Evolutionary conservation across 2,113 vertebrate genomes (phyloP), one percentile per base, ranked within the genome.

Genomic region (Protobothrops mucrosquamatus): DNA sequence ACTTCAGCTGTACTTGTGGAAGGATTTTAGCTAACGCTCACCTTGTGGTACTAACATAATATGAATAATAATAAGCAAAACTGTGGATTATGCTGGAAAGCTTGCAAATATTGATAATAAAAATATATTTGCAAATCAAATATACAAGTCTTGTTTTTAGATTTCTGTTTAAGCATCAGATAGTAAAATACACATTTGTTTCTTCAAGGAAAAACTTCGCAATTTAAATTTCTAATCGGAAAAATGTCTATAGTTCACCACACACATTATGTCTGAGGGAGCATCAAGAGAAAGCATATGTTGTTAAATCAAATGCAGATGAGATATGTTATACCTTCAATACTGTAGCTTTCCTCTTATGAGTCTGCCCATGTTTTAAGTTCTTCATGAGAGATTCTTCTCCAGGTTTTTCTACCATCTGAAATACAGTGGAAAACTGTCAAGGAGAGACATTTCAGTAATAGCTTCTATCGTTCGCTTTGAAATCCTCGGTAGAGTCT

Each of bases 91-190:
- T 0, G 0, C 18, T 88, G 59, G 51, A 93, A 81, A 93, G 26
- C 48, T 94, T 92, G 86, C 59, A 85, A 91, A 95, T 64, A 74
- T 59, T 96, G 95, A 95, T 95, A 90, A 87, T 92, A 96, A 97
- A 96, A 96, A 94, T 96, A 95, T 96, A 95, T 94, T 87, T 91
- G 93, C 95, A 93, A 95, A 94, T 90, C 89, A 95, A 94, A 95
- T 93, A 95, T 95, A 97, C 91, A 94, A 94, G 90, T 96, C 95
- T 94, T 97, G 20, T 92, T 93, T 95, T 95, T 96, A 93, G 93
- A 92, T 89, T 94, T 86, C 0, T 46, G 94, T 93, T 93, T 93
- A 92, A 89, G 29, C 74, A 69, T 95, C 95, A 91, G 81, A 81
- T 95, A 93, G 95, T 93, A 92, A 95, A 95, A 55, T 34, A 39